A percentile compares a stretch with the other conserved stretches of the same genome.
Conservation (phyloP, 1,140 invertebrate genomes). For the Drosophila auraria region DNA sequence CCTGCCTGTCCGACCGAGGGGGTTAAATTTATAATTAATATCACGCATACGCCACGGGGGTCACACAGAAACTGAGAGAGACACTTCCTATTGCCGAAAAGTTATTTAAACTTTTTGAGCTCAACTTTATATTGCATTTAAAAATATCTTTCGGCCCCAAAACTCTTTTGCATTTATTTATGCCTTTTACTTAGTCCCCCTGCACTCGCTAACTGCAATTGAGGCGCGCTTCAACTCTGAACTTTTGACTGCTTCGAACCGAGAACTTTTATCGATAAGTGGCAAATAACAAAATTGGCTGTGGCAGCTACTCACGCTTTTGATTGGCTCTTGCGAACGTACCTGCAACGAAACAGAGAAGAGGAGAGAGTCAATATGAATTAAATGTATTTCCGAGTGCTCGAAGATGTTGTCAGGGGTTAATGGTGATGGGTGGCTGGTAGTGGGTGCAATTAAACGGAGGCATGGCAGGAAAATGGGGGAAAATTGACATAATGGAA, state of each 20-base stretch:
- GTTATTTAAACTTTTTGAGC: slow-evolving; percentile 18
- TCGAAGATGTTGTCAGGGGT: slow-evolving; percentile 3
- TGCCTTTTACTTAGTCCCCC: slow-evolving; percentile 14
- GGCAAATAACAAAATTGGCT: slow-evolving; percentile 62
- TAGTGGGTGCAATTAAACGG: slow-evolving; percentile 38
- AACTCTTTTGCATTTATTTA: slow-evolving; percentile 25
- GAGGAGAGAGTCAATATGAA: slow-evolving; percentile 48
- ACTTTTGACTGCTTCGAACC: slow-evolving; percentile 42
- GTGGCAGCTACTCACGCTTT: slow-evolving; percentile 73
- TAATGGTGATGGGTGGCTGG: slow-evolving; percentile 5
- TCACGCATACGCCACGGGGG: slow-evolving; percentile 53
- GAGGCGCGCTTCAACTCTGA: slow-evolving; percentile 52
- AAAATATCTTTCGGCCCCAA: slow-evolving; percentile 17
- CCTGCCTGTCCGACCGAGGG: not conserved
- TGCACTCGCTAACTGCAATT: slow-evolving; percentile 37
- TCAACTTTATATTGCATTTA: slow-evolving; percentile 34
- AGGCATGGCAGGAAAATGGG: slow-evolving; percentile 11
- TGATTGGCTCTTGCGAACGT: slow-evolving; percentile 67
- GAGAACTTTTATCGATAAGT: slow-evolving; percentile 70
- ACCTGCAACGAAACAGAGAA: slow-evolving; percentile 65
- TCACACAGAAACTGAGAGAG: slow-evolving; percentile 1
- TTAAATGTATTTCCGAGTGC: slow-evolving; percentile 30
- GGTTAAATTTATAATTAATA: slow-evolving; percentile 46
- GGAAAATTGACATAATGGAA: slow-evolving; percentile 56
- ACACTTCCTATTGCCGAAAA: not conserved